A percentile compares a stretch with the other conserved stretches of the same genome.
These are phyloP conservation scores for Helleia helle DNA, from an alignment of 2,888 invertebrate genomes.

Conservation along the genomic window DNA sequence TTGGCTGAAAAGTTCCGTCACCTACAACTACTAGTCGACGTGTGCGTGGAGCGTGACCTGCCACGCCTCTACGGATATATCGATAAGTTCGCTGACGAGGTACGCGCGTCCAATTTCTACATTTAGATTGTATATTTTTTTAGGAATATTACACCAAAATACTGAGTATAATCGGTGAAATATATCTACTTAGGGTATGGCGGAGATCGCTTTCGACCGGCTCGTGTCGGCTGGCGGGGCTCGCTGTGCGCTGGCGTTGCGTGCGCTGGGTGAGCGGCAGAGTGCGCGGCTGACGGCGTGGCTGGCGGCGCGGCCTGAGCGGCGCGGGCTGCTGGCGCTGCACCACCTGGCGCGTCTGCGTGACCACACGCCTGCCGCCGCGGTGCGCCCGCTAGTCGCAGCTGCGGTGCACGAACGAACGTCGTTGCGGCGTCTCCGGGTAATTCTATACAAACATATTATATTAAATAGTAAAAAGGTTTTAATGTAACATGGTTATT, in stretches of 20 bases:
- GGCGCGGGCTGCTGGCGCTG: conserved; percentile 16
- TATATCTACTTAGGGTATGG: conserved; percentile 37
- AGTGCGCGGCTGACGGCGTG: conserved; percentile 21
- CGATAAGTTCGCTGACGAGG: conserved; percentile 53
- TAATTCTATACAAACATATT: no score
- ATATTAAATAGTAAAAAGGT: no score
- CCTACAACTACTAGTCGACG: conserved; percentile 84
- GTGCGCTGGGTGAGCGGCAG: conserved; percentile 15
- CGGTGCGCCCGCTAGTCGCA: conserved; percentile 52
- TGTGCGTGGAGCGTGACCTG: conserved; percentile 86
- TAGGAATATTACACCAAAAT: no score
- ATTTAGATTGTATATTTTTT: no score
- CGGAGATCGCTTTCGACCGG: conserved; percentile 39
- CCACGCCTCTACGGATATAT: conserved; percentile 41
- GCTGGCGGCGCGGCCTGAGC: conserved; percentile 17
- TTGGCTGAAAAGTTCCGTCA: conserved; percentile 94
- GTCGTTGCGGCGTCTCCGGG: conserved; percentile 70
- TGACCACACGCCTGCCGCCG: conserved; percentile 18
- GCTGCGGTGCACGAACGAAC: conserved; percentile 49
- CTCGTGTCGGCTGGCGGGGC: conserved; percentile 26
- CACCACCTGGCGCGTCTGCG: conserved; percentile 22
- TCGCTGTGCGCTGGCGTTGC: conserved; percentile 20
- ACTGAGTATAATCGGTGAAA: no score
- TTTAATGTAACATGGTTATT: no score
- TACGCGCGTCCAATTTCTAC: conserved; percentile 16